Evolutionary conservation across 2,797 vertebrate genomes (phyloP), one percentile per base, ranked within the genome.

Genomic region (Chaunax sp.): DNA sequence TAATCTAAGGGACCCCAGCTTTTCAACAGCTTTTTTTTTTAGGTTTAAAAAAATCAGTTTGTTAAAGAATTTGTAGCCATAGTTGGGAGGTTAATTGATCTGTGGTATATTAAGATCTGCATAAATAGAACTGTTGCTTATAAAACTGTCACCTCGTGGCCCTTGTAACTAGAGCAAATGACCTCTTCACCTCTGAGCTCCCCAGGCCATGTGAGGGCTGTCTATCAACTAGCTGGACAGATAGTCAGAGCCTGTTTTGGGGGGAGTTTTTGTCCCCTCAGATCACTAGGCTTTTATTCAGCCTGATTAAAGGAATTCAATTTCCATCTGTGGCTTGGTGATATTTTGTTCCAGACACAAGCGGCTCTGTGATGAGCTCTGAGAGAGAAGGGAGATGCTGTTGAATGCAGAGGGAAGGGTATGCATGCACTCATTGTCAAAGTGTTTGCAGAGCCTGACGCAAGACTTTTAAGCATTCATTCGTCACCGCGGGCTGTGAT

Each of bases 261-360:
- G n/a, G n/a, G n/a, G n/a, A n/a, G n/a, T 19, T 19, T 18, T 1
- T 25, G 7, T 7, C 16, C 20, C 18, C 2, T 2, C 49, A 23
- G 23, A 63, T 73, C 69, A 38, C 52, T 76, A 64, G 70, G 58
- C 73, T 11, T 20, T 78, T 73, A 63, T 69, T 88, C 81, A 74
- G 70, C 50, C 66, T 53, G 82, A 89, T 81, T 82, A 88, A 88
- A 85, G 64, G 72, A 87, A 87, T 84, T 82, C 65, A 70, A 85
- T 89, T 87, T 88, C 82, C 78, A 85, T 92, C 84, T 86, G 87
- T 83, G 82, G 72, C 72, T 0, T 55, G 52, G 64, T 55, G 77
- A 82, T 86, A 72, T 87, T 78, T 62, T 52, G 72, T 57, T 62
- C 65, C 79, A 76, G 72, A 89, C 87, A 89, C 84, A 84, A 69